Evolutionary conservation across 2,113 vertebrate genomes (phyloP).

Genomic region (Garra rufa): DNA sequence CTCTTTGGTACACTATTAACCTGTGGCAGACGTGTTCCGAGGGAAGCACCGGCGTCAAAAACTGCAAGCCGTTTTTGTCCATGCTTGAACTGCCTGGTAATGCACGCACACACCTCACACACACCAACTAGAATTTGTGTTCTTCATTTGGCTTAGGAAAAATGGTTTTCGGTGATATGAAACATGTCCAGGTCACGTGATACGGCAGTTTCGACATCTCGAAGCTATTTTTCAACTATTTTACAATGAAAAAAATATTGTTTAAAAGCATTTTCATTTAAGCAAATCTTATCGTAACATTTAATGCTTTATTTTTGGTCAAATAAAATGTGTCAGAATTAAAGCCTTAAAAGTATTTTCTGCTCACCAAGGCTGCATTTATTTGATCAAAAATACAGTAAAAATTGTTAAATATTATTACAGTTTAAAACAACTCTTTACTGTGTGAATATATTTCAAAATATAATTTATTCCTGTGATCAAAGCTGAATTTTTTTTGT

Average conservation of each 20-base stretch:
- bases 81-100: constrained; percentile 75
- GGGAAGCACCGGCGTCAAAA: constrained; percentile 74
- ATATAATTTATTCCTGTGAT: too few relatives aligned
- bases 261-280: background rate
- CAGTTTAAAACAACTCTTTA: background rate
- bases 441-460: background rate
- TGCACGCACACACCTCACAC: background rate
- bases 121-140: background rate
- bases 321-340: too few relatives aligned
- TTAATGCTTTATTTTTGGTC: too few relatives aligned
- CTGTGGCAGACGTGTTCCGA: constrained; percentile 76
- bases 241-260: background rate
- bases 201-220: too few relatives aligned
- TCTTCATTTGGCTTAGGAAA: background rate
- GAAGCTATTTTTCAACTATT: too few relatives aligned
- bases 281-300: background rate
- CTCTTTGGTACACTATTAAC: constrained; percentile 70
- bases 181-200: too few relatives aligned
- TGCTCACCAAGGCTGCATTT: background rate
- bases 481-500: too few relatives aligned
- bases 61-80: constrained; percentile 73
- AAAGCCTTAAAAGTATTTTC: too few relatives aligned
- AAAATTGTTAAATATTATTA: background rate
- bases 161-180: background rate
- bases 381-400: background rate